Percentiles rank a stretch among this genome's conserved stretches.
Conservation (phyloP, 64 coral and sea anemone genomes). For the Actinia tenebrosa region DNA sequence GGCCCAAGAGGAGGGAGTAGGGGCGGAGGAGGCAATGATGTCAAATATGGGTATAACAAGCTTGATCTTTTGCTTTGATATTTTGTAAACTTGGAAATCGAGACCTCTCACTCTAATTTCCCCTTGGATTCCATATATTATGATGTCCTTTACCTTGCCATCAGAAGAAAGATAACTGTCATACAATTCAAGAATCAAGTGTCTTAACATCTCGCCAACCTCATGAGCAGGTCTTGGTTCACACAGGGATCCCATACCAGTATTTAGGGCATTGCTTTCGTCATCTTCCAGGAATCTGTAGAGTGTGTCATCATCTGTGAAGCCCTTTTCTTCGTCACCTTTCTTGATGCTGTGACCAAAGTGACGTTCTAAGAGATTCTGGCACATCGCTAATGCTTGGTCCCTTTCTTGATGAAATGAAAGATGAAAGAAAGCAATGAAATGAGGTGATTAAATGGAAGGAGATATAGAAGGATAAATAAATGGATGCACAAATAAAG, state of each 20-base stretch:
- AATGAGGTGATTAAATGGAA: no score
- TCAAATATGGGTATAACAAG: no score
- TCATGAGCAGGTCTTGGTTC: constrained; percentile 89
- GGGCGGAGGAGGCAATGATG: no score
- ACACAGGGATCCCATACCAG: constrained; percentile 76
- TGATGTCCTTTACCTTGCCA: constrained; percentile 62
- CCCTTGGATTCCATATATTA: no score
- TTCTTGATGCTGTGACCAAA: constrained; percentile 63
- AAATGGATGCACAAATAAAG: neutral
- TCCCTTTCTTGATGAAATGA: constrained; percentile 49
- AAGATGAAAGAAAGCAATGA: neutral
- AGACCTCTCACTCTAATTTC: no score
- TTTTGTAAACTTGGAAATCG: no score
- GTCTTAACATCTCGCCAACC: constrained; percentile 75
- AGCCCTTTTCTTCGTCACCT: constrained; percentile 42
- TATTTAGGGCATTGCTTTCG: constrained; percentile 87
- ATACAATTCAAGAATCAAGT: constrained; percentile 77
- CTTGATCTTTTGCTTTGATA: no score
- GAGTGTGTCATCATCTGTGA: constrained; percentile 74
- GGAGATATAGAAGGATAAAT: no score
- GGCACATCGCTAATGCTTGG: constrained; percentile 85
- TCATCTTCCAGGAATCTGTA: constrained; percentile 92
- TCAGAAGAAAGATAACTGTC: constrained; percentile 67
- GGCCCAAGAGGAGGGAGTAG: no score
- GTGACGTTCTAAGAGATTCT: constrained; percentile 72